Conservation (phyloP, 2,113 vertebrate species). For the Gobio gobio region DNA sequence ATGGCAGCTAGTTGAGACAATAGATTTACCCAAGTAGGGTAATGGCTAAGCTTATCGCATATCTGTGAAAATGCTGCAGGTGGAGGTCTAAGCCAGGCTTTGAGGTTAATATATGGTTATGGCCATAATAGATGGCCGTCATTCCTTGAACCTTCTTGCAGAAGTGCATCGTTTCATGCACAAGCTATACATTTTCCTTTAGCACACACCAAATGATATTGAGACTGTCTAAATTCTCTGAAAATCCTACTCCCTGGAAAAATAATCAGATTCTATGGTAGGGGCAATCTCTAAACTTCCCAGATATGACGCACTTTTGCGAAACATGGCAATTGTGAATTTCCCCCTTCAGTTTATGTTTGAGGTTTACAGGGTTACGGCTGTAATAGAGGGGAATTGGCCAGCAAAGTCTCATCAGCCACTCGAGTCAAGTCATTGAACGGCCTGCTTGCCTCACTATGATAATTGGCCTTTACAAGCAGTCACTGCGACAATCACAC, state of each 20-base stretch:
- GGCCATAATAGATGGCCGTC: constrained; percentile 61
- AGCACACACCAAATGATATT: neutral
- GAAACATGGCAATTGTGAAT: neutral
- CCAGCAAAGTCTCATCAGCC: constrained; percentile 63
- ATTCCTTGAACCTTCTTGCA: neutral
- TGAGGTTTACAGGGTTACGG: constrained; percentile 55
- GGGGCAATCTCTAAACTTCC: neutral
- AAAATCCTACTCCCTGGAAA: neutral
- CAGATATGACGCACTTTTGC: neutral
- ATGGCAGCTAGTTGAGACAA: constrained; percentile 64
- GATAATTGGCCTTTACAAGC: constrained; percentile 65
- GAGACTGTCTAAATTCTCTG: neutral
- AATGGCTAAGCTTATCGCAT: constrained; percentile 31
- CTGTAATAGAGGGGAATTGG: constrained; percentile 65
- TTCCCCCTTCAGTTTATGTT: neutral
- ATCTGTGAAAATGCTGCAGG: constrained; percentile 9
- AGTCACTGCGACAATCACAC: constrained; percentile 20
- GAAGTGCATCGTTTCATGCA: no score
- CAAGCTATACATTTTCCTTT: neutral
- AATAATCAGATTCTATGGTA: neutral
- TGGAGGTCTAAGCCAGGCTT: constrained; percentile 3
- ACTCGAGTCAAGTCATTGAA: constrained; percentile 63
- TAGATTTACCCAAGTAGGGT: neutral
- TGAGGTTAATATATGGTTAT: constrained; percentile 50
- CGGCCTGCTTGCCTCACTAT: constrained; percentile 44